Conservation (phyloP, 2,888 invertebrate genomes). For the Flexamia atlantica region DNA sequence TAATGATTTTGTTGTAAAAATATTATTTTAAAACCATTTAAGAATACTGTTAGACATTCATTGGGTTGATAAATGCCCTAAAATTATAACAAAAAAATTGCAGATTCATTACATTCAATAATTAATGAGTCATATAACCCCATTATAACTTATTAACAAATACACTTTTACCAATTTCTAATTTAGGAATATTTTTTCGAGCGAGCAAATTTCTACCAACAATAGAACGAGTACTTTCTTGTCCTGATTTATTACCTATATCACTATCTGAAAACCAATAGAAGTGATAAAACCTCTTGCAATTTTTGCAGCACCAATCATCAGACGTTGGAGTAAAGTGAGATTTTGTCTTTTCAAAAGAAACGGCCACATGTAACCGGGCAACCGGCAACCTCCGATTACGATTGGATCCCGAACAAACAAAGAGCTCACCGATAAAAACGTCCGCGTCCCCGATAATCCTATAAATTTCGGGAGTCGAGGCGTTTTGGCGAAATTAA, state of each 20-base stretch:
- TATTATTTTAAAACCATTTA: too few species aligned
- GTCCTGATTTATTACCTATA: not conserved
- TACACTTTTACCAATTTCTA: too few species aligned
- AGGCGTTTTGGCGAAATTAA: not conserved
- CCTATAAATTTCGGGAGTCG: constrained; percentile 17
- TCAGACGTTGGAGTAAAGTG: not conserved
- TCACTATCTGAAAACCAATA: not conserved
- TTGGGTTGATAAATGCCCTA: too few species aligned
- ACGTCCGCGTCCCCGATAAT: not conserved
- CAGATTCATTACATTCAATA: too few species aligned
- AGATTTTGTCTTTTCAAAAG: constrained; percentile 43
- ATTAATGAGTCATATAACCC: too few species aligned
- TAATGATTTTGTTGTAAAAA: too few species aligned
- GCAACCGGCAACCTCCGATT: not conserved
- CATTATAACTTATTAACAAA: too few species aligned
- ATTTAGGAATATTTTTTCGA: too few species aligned
- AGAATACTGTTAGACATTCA: too few species aligned
- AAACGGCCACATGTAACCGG: not conserved
- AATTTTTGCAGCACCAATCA: not conserved
- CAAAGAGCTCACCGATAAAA: constrained; percentile 36
- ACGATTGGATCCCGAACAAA: not conserved
- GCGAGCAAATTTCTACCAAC: too few species aligned
- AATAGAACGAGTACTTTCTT: not conserved
- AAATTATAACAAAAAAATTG: too few species aligned
- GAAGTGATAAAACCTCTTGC: not conserved